Percentiles rank a stretch among this genome's conserved stretches.
Conservation (phyloP, 2,797 vertebrate species). For the Florisuga fusca region DNA sequence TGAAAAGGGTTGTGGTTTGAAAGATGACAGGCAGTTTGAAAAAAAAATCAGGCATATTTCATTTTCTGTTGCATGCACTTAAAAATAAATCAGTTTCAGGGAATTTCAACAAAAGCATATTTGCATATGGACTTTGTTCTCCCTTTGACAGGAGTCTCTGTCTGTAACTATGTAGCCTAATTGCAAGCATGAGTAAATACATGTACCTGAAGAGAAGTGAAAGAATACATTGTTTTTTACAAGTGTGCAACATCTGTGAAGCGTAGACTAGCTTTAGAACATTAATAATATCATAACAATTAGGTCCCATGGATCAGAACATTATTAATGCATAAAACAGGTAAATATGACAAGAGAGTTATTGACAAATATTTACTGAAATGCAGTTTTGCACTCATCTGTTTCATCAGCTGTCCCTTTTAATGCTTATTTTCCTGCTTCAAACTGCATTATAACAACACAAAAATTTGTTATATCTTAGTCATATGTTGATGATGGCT, state of each 20-base stretch:
- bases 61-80: background rate
- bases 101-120: background rate
- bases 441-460: background rate
- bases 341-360: background rate
- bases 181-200: background rate
- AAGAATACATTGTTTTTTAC: background rate
- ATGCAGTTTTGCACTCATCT: background rate
- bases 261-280: background rate
- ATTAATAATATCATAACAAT: background rate
- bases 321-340: background rate
- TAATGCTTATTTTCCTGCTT: background rate
- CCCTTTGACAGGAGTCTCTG: background rate
- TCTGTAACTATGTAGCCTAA: background rate
- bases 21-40: background rate
- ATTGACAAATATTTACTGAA: background rate
- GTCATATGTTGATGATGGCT: background rate
- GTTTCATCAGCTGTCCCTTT: background rate
- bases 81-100: background rate
- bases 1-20: background rate
- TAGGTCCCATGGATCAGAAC: background rate
- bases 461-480: background rate
- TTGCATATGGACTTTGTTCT: background rate
- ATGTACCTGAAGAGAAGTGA: background rate
- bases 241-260: background rate
- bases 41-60: background rate